Percentiles rank a stretch among this genome's conserved stretches.
These are phyloP conservation scores for Python bivittatus DNA, from an alignment of 2,113 vertebrate species.

Conservation along the genomic window DNA sequence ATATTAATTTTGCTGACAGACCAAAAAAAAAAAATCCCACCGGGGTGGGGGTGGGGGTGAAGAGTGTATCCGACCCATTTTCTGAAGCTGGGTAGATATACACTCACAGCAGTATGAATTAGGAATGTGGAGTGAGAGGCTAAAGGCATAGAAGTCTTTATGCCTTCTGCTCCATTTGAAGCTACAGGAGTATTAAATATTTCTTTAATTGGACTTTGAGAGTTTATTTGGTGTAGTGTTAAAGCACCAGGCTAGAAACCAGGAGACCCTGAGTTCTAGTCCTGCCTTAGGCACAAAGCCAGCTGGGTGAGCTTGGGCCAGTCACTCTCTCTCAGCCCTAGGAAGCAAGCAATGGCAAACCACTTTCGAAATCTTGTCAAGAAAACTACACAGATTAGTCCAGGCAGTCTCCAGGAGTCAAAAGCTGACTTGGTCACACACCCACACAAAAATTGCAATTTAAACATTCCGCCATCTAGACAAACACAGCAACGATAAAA, in stretches of 20 bases:
- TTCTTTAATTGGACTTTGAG: neutral
- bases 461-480: neutral
- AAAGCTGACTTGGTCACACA: neutral
- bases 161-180: neutral
- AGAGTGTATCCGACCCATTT: neutral
- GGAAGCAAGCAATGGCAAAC: neutral
- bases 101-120: neutral
- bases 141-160: neutral
- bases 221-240: neutral
- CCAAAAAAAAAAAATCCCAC: neutral
- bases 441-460: neutral
- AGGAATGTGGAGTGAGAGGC: neutral
- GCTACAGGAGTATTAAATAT: neutral
- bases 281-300: neutral
- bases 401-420: neutral
- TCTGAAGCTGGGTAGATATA: neutral
- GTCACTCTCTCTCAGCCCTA: neutral
- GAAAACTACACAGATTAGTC: neutral
- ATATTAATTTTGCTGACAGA: neutral
- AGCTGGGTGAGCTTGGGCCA: too few species aligned
- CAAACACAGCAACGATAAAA: neutral
- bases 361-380: neutral
- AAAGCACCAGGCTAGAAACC: neutral
- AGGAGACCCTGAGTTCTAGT: too few species aligned
- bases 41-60: neutral